Percentiles rank a stretch among this genome's conserved stretches.
Evolutionary conservation across 2,888 invertebrate genomes (phyloP).

Genomic region (Branchipolynoe longqiensis): DNA sequence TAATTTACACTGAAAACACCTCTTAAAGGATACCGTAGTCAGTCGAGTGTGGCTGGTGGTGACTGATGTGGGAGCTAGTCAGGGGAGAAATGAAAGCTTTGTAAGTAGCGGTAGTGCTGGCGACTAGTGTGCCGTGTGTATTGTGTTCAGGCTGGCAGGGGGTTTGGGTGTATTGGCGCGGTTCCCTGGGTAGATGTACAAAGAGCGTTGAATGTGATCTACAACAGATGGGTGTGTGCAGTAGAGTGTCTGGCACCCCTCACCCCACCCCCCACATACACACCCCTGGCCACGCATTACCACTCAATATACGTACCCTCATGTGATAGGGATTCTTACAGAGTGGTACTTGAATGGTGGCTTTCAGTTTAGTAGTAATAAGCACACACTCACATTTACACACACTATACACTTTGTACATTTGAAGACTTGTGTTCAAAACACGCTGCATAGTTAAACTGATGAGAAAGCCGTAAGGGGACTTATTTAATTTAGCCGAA

Average conservation of each 20-base stretch:
- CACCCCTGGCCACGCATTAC: no score
- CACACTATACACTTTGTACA: not conserved
- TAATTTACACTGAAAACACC: not conserved
- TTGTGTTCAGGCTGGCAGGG: not conserved
- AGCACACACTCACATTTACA: no score
- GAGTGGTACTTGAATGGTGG: slow-evolving; percentile 28
- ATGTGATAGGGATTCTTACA: slow-evolving; percentile 32
- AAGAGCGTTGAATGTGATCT: slow-evolving; percentile 32
- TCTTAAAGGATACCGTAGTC: no score
- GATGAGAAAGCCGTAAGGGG: not conserved
- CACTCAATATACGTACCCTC: slow-evolving; percentile 6
- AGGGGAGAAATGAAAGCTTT: not conserved
- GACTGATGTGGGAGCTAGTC: slow-evolving; percentile 14
- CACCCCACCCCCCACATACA: not conserved
- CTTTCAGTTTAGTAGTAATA: not conserved
- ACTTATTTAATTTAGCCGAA: not conserved
- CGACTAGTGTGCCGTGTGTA: no score
- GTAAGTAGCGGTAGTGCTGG: not conserved
- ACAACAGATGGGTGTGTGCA: not conserved
- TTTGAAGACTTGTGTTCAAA: slow-evolving; percentile 4
- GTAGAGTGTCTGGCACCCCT: not conserved
- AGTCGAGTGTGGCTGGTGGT: not conserved
- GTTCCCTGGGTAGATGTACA: slow-evolving; percentile 5
- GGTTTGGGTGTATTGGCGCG: no score
- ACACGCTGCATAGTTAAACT: not conserved